These are phyloP conservation scores for Plodia interpunctella DNA, from an alignment of 1,140 invertebrate genomes.

Conservation along the genomic window DNA sequence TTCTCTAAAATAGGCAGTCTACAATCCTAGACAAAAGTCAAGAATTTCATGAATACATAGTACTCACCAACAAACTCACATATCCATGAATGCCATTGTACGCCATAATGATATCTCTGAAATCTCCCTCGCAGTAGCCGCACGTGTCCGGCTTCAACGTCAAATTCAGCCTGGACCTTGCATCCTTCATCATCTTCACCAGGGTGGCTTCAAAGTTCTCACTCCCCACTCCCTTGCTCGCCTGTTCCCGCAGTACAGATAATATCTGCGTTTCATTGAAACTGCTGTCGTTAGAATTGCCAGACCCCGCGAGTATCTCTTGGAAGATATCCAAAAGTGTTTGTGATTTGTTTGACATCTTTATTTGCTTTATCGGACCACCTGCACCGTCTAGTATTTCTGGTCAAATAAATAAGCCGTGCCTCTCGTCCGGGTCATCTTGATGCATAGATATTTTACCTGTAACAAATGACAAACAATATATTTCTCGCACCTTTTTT, in stretches of 20 bases:
- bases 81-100: slow-evolving; percentile 69
- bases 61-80: slow-evolving; percentile 60
- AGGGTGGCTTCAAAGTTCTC: slow-evolving; percentile 51
- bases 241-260: slow-evolving; percentile 50
- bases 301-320: slow-evolving; percentile 56
- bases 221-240: slow-evolving; percentile 30
- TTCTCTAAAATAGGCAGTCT: too few species aligned
- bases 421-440: background rate
- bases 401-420: background rate
- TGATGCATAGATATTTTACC: background rate
- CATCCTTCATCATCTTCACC: slow-evolving; percentile 56
- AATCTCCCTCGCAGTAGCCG: slow-evolving; percentile 60
- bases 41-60: slow-evolving; percentile 3
- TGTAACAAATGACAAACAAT: background rate
- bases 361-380: slow-evolving; percentile 22
- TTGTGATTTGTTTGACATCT: slow-evolving; percentile 62
- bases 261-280: slow-evolving; percentile 59
- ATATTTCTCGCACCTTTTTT: too few species aligned
- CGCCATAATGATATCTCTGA: slow-evolving; percentile 51
- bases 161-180: slow-evolving; percentile 44
- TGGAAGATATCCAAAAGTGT: slow-evolving; percentile 62
- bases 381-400: slow-evolving; percentile 9
- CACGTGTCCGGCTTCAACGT: slow-evolving; percentile 51
- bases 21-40: too few species aligned
- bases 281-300: slow-evolving; percentile 47